Evolutionary conservation across 2,888 invertebrate genomes (phyloP).

Genomic region (Tetheella fluctuosa): DNA sequence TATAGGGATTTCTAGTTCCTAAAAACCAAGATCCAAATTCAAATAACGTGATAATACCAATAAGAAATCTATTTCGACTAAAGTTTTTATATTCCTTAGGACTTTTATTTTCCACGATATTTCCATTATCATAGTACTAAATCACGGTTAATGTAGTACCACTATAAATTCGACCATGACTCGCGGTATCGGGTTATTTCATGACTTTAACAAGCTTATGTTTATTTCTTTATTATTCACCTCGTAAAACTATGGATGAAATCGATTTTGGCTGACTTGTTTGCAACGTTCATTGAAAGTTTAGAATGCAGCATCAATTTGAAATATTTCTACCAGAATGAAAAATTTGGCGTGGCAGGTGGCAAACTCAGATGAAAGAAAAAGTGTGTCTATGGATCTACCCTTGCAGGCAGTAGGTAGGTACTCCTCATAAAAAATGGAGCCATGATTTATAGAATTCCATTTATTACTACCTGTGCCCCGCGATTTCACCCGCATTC

Average conservation of each 20-base stretch:
- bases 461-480: no score
- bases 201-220: constrained; percentile 27
- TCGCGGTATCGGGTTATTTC: constrained; percentile 17
- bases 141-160: constrained; percentile 32
- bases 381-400: no score
- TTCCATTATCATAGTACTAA: constrained; percentile 29
- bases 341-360: no score
- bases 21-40: not conserved
- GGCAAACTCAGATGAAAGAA: no score
- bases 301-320: no score
- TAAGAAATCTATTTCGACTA: not conserved
- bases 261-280: not conserved
- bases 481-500: no score
- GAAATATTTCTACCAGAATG: no score
- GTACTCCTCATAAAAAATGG: no score
- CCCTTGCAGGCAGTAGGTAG: no score
- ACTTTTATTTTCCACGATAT: not conserved
- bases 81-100: not conserved
- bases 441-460: no score
- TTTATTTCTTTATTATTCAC: constrained; percentile 20
- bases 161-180: constrained; percentile 31
- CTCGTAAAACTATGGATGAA: not conserved
- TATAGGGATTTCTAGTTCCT: no score
- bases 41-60: not conserved
- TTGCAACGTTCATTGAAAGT: not conserved